Percentiles rank a stretch among this genome's conserved stretches.
Evolutionary conservation across 1,140 invertebrate genomes (phyloP).

Genomic region (Micrasema minimum): DNA sequence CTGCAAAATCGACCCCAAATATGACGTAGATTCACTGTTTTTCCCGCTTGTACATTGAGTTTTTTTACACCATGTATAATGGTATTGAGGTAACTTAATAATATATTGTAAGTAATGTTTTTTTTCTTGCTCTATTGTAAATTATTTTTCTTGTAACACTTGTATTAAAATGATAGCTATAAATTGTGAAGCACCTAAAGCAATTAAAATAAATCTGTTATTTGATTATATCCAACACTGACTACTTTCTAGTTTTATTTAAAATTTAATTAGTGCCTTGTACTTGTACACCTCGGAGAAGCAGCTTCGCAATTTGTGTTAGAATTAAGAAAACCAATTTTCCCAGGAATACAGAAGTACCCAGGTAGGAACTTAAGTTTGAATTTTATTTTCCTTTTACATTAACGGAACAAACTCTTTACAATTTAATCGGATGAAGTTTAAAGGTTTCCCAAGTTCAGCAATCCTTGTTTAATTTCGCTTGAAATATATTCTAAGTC

Average conservation of each 20-base stretch:
- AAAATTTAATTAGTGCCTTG: not conserved
- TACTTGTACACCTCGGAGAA: too few relatives aligned
- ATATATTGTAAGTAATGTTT: too few relatives aligned
- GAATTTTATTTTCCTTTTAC: conserved; percentile 20
- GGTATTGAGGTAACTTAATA: too few relatives aligned
- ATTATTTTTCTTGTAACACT: too few relatives aligned
- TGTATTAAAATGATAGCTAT: too few relatives aligned
- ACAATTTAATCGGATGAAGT: conserved; percentile 15
- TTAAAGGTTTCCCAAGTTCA: conserved; percentile 12
- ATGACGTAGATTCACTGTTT: too few relatives aligned
- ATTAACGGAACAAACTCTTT: not conserved
- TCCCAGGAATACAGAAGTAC: not conserved
- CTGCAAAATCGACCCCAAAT: too few relatives aligned
- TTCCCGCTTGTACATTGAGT: too few relatives aligned
- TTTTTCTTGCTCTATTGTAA: too few relatives aligned
- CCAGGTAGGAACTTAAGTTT: not conserved
- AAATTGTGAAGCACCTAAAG: too few relatives aligned
- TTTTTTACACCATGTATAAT: not conserved
- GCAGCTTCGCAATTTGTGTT: conserved; percentile 1
- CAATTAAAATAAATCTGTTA: too few relatives aligned
- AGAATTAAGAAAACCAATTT: conserved; percentile 13
- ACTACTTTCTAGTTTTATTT: not conserved
- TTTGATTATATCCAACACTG: too few relatives aligned
- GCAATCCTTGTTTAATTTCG: conserved; percentile 14
- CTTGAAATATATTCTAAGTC: conserved; percentile 7